Evolutionary conservation across 2,888 invertebrate genomes (phyloP).

Genomic region (Anorthoa munda): DNA sequence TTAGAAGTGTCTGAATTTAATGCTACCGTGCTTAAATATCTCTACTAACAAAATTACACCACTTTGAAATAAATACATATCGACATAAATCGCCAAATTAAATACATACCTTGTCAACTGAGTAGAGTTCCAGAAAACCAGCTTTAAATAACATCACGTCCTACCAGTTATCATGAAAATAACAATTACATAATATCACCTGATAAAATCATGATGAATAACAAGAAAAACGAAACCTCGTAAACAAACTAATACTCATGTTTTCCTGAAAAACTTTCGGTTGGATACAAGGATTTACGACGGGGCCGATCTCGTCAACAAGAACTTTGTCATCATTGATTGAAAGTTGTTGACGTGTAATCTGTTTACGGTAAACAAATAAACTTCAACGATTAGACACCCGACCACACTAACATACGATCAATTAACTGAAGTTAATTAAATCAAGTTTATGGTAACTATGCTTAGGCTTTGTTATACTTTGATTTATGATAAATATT

Average conservation of each 20-base stretch:
- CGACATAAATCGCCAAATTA: not conserved
- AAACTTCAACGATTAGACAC: conserved; percentile 20
- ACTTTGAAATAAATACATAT: not conserved
- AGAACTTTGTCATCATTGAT: conserved; percentile 46
- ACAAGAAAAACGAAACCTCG: not conserved
- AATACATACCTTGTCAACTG: not conserved
- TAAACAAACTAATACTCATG: conserved; percentile 30
- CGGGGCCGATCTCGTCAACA: conserved; percentile 17
- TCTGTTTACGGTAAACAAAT: conserved; percentile 28
- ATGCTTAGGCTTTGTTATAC: not conserved
- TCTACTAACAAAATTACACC: not conserved
- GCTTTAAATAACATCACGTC: not conserved
- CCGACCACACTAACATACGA: conserved; percentile 3
- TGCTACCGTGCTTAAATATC: not conserved
- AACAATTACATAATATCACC: not conserved
- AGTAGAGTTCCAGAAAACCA: not conserved
- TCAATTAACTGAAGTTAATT: conserved; percentile 1
- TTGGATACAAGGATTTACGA: conserved; percentile 29
- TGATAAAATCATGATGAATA: not conserved
- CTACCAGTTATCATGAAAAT: not conserved
- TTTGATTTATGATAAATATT: not conserved
- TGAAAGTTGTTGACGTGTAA: conserved; percentile 33
- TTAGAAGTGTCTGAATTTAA: not conserved
- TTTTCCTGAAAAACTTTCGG: conserved; percentile 41
- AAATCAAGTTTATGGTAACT: not conserved